Percentiles rank a stretch among this genome's conserved stretches.
Evolutionary conservation across 2,113 vertebrate genomes (phyloP).

Genomic region (Apodemus sylvaticus): DNA sequence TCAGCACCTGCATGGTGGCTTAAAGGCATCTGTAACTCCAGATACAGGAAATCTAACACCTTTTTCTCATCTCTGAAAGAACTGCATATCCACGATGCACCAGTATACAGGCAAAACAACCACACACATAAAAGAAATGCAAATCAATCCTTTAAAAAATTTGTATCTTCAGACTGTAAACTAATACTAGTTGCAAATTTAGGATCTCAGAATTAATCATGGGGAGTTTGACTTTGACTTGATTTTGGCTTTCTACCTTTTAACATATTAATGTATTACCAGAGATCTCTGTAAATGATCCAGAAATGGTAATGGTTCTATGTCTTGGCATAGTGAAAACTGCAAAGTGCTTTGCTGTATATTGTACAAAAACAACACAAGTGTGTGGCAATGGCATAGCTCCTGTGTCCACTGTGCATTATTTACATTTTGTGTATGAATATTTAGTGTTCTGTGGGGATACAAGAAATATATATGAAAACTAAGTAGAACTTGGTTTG

Average conservation of each 20-base stretch:
- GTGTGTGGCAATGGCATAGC: not conserved
- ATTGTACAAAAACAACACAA: slow-evolving; percentile 34
- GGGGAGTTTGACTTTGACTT: slow-evolving; percentile 68
- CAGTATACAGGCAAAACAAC: not conserved
- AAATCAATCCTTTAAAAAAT: not conserved
- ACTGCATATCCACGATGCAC: not conserved
- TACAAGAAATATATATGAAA: slow-evolving; percentile 73
- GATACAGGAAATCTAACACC: not conserved
- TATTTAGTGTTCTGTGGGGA: slow-evolving; percentile 70
- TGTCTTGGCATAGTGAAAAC: slow-evolving; percentile 75
- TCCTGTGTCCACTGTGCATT: not conserved
- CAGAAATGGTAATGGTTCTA: slow-evolving; percentile 70
- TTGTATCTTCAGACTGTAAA: not conserved
- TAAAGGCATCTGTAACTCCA: not conserved
- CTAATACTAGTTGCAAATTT: not conserved
- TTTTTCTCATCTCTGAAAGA: not conserved
- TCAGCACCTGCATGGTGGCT: not conserved
- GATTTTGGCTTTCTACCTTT: slow-evolving; percentile 52
- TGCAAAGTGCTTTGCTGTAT: slow-evolving; percentile 71
- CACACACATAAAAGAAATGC: not conserved
- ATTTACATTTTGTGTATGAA: slow-evolving; percentile 53
- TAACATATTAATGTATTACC: slow-evolving; percentile 75
- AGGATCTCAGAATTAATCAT: slow-evolving; percentile 30
- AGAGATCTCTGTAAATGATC: slow-evolving; percentile 71
- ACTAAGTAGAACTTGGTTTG: slow-evolving; percentile 61